Conservation (phyloP, 1,140 invertebrate genomes). For the Argopecten irradians region DNA sequence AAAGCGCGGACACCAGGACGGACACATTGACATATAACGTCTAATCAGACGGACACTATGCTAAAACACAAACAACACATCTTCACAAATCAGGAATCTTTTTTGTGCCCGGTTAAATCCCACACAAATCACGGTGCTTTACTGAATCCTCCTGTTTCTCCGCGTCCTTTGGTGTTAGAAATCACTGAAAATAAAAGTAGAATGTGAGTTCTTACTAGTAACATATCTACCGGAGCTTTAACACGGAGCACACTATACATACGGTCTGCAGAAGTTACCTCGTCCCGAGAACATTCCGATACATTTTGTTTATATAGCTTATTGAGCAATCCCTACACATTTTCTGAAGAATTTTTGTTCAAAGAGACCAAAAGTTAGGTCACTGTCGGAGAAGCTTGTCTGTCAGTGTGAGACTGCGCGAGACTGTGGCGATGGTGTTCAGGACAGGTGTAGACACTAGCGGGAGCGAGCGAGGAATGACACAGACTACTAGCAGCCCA, state of each 20-base stretch:
- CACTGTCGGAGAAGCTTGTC: background rate
- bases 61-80: constrained; percentile 2
- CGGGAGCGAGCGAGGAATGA: background rate
- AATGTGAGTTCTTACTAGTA: background rate
- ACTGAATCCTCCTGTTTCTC: background rate
- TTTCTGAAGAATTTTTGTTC: background rate
- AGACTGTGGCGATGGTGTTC: background rate
- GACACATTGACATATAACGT: background rate
- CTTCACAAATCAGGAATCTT: background rate
- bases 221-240: constrained; percentile 1
- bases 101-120: background rate
- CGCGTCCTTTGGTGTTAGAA: background rate
- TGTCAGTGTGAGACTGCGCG: background rate
- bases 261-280: background rate
- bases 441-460: constrained; percentile 6
- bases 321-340: background rate
- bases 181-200: background rate
- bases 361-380: constrained; percentile 20
- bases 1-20: background rate
- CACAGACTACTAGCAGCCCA: background rate
- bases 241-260: background rate
- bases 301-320: background rate
- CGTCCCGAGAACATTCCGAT: background rate
- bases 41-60: background rate
- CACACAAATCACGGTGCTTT: background rate